Base-by-base conservation (phyloP, 1,140 invertebrate genomes). In the Platyura marginata region DNA sequence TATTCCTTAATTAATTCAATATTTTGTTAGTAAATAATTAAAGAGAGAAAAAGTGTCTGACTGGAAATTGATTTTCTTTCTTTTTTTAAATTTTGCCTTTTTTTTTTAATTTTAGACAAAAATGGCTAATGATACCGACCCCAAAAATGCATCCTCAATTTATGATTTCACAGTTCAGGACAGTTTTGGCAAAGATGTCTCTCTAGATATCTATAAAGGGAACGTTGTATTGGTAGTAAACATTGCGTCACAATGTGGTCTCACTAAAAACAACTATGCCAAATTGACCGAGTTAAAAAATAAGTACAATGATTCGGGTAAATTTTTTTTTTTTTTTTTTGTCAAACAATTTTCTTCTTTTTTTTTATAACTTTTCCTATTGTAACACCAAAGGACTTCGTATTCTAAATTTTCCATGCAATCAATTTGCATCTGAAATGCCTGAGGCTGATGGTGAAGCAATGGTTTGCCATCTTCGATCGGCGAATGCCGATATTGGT, bases 401-500 rank as follows among this genome's bases (percentile, higher is more conserved):
- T 51, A 87, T 92, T 50, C 59, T 90, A 3, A 90, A 78, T 3
- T 95, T 95, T 63, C 91, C 91, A 0, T 93, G 88, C 54, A 93
- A 95, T 62, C 88, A 95, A 55, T 95, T 95, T 62, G 74, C 66
- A 13, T 65, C 68, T 0, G 88, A 85, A 60, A 86, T 90, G 64
- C 83, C 83, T 1, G 59, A 61, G 48, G 79, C 79, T 1, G 70
- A 67, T 32, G 65, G 70, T 5, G 64, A 72, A 35, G 75, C 85
- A 41, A 90, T 92, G 47, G 66, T 80, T n/a, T 69, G 70, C 51
- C 89, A 88, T 53, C 65, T 74, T 9, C 65, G 70, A 35, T 65
- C 75, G 22, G 75, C 73, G 44, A 77, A 79, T 45, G 79, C 81
- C 0, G 71, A 74, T 20, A 90, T 88, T 58, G 85, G 84, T 42